Evolutionary conservation across 2,797 vertebrate species (phyloP), one percentile per base, ranked within the genome.

Genomic region (Onychomys leucogaster): DNA sequence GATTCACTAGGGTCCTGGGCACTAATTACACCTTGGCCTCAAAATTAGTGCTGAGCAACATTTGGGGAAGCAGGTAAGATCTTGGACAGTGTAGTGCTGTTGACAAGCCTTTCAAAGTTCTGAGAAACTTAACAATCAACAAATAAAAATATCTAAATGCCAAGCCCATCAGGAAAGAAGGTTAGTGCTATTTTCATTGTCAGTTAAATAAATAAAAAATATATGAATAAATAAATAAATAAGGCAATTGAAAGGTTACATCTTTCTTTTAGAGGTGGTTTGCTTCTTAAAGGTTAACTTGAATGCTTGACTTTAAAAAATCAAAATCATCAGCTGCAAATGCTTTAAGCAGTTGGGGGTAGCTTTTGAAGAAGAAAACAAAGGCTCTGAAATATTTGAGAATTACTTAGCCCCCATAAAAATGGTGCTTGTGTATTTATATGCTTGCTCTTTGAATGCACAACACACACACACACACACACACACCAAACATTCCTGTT

Each of bases 221-320:
- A 84, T 83, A 97, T 34, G 41, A 95, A 81, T 91, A 55, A 90
- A 52, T 96, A 27, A 43, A 46, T 34, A 94, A 83, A 89, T 89
- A 97, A 96, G 98, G 97, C 97, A 93, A 97, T 69, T 90, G 85
- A 92, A 94, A 97, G 96, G 49, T 43, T 94, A 92, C 71, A 94
- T 92, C 85, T 98, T 97, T 96, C 59, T 97, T 98, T 97, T 96
- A 90, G 95, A n/a, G 57, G 89, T 81, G 55, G 94, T 92, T 96
- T 95, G 95, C 95, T 95, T 93, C 96, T 98, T 97, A 97, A 96
- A 98, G 97, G 97, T 96, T 97, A 97, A 98, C 97, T 97, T 90
- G 94, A 98, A 98, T 92, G 97, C 97, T 94, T 96, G 97, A 95
- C 97, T 98, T 98, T 97, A 97, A 98, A 98, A 98, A 98, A 98